Percentiles rank a stretch among this genome's conserved stretches.
These are phyloP conservation scores for Vombatus ursinus DNA, from an alignment of 2,113 vertebrate species.

Conservation along the genomic window DNA sequence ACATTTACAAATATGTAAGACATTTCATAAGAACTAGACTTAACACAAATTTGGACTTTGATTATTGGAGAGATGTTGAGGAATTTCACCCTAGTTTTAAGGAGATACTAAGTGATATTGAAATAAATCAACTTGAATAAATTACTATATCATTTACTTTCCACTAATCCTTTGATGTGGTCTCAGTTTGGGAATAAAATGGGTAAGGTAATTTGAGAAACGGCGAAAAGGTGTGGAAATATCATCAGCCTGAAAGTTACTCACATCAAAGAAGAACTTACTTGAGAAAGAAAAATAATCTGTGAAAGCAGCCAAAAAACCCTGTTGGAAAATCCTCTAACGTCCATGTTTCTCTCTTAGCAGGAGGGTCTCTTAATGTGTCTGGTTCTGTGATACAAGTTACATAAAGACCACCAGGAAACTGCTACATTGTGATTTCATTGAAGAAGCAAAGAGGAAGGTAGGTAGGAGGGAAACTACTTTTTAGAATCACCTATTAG, in stretches of 20 bases:
- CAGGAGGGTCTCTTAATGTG: slow-evolving; percentile 31
- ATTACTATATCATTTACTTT: rapidly evolving
- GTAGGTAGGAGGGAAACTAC: not conserved
- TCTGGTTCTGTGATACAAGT: not conserved
- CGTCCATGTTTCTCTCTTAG: slow-evolving; percentile 2
- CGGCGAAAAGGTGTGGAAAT: not conserved
- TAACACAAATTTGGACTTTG: not conserved
- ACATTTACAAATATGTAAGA: not conserved
- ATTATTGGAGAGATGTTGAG: not conserved
- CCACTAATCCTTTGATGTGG: too few relatives aligned
- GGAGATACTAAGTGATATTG: not conserved
- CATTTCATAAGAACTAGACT: not conserved
- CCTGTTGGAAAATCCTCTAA: not conserved
- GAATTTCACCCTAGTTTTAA: not conserved
- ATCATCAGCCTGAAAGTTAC: not conserved
- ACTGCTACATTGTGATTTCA: not conserved
- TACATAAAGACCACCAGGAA: not conserved
- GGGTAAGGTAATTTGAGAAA: not conserved
- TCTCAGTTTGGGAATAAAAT: not conserved
- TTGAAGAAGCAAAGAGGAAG: slow-evolving; percentile 10
- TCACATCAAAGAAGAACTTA: not conserved
- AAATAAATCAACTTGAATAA: not conserved
- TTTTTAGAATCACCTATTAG: not conserved
- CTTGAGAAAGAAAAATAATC: not conserved
- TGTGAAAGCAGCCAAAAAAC: slow-evolving; percentile 15